Conservation (phyloP, 2,888 invertebrate species). For the Dicyrtoma fusca region DNA sequence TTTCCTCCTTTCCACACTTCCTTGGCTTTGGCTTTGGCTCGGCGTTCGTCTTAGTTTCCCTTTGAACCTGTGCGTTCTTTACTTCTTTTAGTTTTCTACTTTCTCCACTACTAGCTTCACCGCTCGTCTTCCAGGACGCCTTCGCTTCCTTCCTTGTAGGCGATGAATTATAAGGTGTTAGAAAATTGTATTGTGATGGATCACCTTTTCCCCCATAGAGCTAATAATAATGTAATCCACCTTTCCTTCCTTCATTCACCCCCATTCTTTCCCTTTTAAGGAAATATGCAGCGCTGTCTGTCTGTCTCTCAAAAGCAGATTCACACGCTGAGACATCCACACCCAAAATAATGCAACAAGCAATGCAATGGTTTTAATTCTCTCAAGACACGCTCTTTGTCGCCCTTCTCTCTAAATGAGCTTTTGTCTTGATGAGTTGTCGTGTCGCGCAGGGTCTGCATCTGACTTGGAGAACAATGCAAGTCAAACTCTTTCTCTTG, state of each 20-base stretch:
- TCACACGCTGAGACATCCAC: too few relatives aligned
- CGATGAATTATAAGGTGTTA: conserved; percentile 25
- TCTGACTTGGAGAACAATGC: neutral
- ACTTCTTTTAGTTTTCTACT: conserved; percentile 2
- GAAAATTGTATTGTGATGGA: conserved; percentile 27
- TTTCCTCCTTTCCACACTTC: neutral
- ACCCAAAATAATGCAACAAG: too few relatives aligned
- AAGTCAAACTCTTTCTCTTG: neutral
- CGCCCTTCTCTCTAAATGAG: conserved; percentile 3
- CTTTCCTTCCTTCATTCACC: neutral
- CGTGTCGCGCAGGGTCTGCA: neutral
- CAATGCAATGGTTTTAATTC: too few relatives aligned
- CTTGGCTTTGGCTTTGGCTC: neutral
- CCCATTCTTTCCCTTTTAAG: conserved; percentile 1
- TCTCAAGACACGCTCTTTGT: neutral
- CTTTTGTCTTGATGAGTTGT: neutral
- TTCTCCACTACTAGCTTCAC: neutral
- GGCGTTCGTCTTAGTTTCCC: neutral
- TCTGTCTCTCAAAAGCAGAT: neutral
- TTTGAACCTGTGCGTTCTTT: neutral
- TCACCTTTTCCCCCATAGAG: conserved; percentile 22
- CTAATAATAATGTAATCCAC: conserved; percentile 29
- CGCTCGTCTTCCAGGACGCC: neutral
- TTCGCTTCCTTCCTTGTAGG: neutral
- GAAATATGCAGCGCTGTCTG: neutral